phyloP scores from a whole-genome alignment of 2,888 invertebrate genomes.

The Panopea generosa region DNA sequence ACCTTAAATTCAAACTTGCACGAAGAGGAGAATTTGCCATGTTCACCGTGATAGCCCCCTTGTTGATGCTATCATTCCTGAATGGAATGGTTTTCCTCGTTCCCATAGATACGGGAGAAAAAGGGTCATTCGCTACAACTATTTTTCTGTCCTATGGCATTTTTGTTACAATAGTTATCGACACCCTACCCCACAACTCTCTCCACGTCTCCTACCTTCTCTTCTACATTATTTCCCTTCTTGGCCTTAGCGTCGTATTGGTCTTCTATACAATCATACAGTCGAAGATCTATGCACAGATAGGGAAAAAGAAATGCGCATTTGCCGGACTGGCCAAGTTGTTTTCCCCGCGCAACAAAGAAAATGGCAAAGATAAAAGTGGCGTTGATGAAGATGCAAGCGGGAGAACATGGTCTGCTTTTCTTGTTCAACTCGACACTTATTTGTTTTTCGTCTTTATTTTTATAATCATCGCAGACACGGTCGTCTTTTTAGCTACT shows the following conservation, averaged over 20 bases:
- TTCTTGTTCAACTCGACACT: conserved; percentile 8
- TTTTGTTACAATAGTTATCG: conserved; percentile 27
- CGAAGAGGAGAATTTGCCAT: conserved; percentile 27
- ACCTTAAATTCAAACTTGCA: conserved; percentile 7
- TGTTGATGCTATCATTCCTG: conserved; percentile 24
- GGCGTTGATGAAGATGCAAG: no score
- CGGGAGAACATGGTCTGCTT: conserved; percentile 12
- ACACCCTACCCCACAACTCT: conserved; percentile 37
- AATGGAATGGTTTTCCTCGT: conserved; percentile 25
- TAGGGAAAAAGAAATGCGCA: no score
- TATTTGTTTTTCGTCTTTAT: conserved; percentile 5
- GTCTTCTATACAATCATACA: conserved; percentile 29
- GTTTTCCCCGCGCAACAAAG: no score
- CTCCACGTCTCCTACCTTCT: conserved; percentile 28
- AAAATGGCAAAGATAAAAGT: no score
- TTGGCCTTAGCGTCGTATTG: conserved; percentile 24
- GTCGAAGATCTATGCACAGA: conserved; percentile 20
- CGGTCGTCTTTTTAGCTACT: neutral
- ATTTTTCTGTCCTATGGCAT: conserved; percentile 38
- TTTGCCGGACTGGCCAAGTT: no score
- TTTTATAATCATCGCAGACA: neutral
- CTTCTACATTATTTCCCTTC: conserved; percentile 21
- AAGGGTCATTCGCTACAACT: conserved; percentile 28
- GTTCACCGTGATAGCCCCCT: conserved; percentile 29
- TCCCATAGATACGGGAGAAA: conserved; percentile 37